Evolutionary conservation across 2,888 invertebrate species (phyloP), one percentile per base, ranked within the genome.

Genomic region (Acanthosepion lycidas): DNA sequence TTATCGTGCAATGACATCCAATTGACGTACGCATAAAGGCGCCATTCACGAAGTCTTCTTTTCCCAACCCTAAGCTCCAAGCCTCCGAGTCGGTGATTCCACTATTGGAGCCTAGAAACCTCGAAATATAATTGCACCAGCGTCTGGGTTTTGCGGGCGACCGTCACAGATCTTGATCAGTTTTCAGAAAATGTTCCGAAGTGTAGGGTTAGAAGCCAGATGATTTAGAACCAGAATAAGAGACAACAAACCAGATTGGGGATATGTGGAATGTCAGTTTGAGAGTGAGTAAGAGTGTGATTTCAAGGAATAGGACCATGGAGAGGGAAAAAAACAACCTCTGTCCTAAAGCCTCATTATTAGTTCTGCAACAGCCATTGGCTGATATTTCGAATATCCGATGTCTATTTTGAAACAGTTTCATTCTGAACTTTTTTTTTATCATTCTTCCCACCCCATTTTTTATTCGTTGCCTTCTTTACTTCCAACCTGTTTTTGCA

Each of bases 81-180:
- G 33, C 78, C 78, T 33, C 78, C 12, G 18, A 78, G 15, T 78
- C n/a, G 12, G 78, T 78, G 78, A 78, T 78, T 78, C 78, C 78
- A 78, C n/a, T 78, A n/a, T 78, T 78, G 78, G 78, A 78, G 78
- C n/a, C 78, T 78, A n/a, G n/a, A n/a, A 78, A n/a, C 78, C 78
- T 33, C 78, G 78, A 78, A 78, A 78, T 78, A 78, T 78, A 78
- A 78, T 78, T 78, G 78, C 78, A n/a, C 78, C 15, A 78, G n/a
- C 78, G 78, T 78, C 78, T 78, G 78, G 78, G 78, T 78, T 78
- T 78, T 78, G 78, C 78, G 12, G 78, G 33, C 78, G 78, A 78
- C 78, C 78, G 78, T 78, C 78, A 78, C n/a, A 78, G 78, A 78
- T 78, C n/a, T 78, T 78, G n/a, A 78, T 78, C 78, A 78, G 78